Evolutionary conservation across 2,888 invertebrate genomes (phyloP), one percentile per base, ranked within the genome.

Genomic region (Notodonta dromedarius): DNA sequence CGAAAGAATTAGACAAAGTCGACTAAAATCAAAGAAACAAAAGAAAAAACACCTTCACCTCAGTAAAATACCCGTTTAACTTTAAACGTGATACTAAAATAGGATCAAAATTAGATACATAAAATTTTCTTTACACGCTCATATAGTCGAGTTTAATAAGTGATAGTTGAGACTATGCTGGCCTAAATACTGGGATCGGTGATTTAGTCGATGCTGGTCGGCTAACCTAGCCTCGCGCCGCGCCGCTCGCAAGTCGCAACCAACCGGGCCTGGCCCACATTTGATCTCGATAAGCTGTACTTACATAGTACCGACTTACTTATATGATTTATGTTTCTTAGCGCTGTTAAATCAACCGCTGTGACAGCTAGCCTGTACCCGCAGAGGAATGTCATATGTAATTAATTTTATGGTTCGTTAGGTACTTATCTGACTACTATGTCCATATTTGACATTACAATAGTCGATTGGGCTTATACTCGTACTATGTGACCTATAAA

Each of bases 221-320:
- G 39, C 54, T 39, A 77, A 70, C 70, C 74, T 78, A 78, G 77
- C 74, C 71, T 78, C 75, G 24, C 24, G 24, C 24, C 24, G 76
- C 66, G 62, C 66, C 65, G 67, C 73, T 73, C 68, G 71, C 72
- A 61, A 67, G 73, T 73, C 68, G 71, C 72, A 61, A 67, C 70
- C 57, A 62, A 66, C 71, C 57, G 61, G 66, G 73, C 71, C 70
- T 84, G 78, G 75, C 78, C 77, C 77, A 82, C 79, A 82, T 80
- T 81, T 70, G 73, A 76, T 74, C 73, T 78, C 71, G 61, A 72
- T 75, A 76, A 60, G 59, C 53, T 65, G 46, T 60, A 65, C 57
- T 60, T 57, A 59, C 48, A 57, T 63, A 56, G 57, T 56, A 59
- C 42, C 57, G 65, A 66, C 61, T 65, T 66, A 61, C 63, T 65